Base-by-base conservation (phyloP, 2,797 vertebrate species). In the Onychomys arenicola region DNA sequence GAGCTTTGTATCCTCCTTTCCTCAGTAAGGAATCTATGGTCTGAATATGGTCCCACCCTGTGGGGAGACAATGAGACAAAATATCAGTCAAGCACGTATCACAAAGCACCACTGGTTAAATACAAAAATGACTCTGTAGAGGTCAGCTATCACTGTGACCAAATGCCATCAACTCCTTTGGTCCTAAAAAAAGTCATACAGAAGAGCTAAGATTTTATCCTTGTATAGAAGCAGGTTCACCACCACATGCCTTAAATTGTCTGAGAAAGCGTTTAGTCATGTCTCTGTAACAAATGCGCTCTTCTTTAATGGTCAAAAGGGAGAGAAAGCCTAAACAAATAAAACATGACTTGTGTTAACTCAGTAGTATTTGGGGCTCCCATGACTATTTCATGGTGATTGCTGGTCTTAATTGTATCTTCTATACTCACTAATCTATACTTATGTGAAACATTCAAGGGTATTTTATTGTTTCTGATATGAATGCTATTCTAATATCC, bases 31-130 rank as follows among this genome's bases (percentile, higher is more conserved):
- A 99, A 99, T 99, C 99, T 99, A 99, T 99, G 99, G 99, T 99
- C 99, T 99, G 99, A 99, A 99, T 99, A 98, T 99, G 99, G 99
- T 99, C 99, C 99, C 99, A 99, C 99, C 99, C 99, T 99, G 98
- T 75, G 92, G 82, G 97, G 94, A 98, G 80, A 90, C 6, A 98
- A 93, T 88, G 94, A 97, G 8, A 98, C 93, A 94, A 98, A 95
- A 96, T 89, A 95, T 95, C 57, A 97, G 94, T 97, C 81, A 98
- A 96, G 96, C 86, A 89, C 32, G 27, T 89, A 85, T 71, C 95
- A 73, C 9, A 90, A 69, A 95, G n/a, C 52, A 94, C 0, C 34
- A 94, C 90, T 67, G 49, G 49, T 90, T 90, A 96, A 93, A 94
- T 83, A 96, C 0, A 1, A 17, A 73, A 81, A 88, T 40, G 21